Conservation (phyloP, 2,888 invertebrate genomes). For the Chaitophorus viminalis region DNA sequence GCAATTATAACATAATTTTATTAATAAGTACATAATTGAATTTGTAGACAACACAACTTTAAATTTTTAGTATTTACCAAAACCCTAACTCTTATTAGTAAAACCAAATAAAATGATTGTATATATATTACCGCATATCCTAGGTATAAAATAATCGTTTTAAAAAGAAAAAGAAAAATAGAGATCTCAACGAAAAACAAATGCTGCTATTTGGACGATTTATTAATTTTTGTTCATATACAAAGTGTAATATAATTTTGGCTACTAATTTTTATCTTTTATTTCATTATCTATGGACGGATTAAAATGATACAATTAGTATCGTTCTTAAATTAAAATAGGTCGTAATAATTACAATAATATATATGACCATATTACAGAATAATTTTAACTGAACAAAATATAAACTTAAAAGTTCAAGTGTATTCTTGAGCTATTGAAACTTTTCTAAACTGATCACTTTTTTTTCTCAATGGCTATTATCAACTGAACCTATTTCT, state of each 20-base stretch:
- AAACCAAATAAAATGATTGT: constrained; percentile 42
- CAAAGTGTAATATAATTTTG: not conserved
- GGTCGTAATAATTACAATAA: not conserved
- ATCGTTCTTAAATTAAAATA: constrained; percentile 25
- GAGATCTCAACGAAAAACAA: constrained; percentile 42
- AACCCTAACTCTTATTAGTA: constrained; percentile 24
- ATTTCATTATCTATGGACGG: constrained; percentile 54
- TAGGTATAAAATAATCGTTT: constrained; percentile 29
- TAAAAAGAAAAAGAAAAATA: constrained; percentile 18
- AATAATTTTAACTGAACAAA: not conserved
- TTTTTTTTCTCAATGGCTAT: not conserved
- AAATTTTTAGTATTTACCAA: constrained; percentile 45
- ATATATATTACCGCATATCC: constrained; percentile 4
- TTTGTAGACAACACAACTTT: constrained; percentile 48
- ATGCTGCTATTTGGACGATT: constrained; percentile 32
- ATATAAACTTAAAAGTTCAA: not conserved
- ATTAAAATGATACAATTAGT: constrained; percentile 27
- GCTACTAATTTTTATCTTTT: constrained; percentile 16
- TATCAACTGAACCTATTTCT: constrained; percentile 24
- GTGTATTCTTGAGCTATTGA: not conserved
- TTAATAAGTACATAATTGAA: constrained; percentile 47
- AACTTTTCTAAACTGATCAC: not conserved
- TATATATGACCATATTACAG: not conserved
- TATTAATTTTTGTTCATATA: constrained; percentile 43
- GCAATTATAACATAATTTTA: constrained; percentile 40